Percentiles rank a stretch among this genome's conserved stretches.
Conservation (phyloP, 1,140 invertebrate genomes). For the Carposina sasakii region DNA sequence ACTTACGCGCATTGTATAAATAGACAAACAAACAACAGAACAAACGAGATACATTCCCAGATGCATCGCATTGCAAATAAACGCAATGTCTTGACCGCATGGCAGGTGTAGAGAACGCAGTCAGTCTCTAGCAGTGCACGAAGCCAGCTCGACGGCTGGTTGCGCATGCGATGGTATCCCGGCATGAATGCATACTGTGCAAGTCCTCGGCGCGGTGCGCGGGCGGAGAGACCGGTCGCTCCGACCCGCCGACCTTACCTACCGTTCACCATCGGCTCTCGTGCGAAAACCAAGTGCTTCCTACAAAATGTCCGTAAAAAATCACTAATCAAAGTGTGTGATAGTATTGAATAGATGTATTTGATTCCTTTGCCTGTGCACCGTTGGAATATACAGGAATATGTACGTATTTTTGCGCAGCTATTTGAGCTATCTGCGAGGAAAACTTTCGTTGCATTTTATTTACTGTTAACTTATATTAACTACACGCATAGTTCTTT, state of each 20-base stretch:
- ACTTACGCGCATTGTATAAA: too few species aligned
- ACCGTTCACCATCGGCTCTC: constrained; percentile 53
- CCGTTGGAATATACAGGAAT: constrained; percentile 18
- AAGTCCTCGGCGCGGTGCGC: constrained; percentile 29
- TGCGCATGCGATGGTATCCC: too few species aligned
- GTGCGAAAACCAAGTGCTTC: constrained; percentile 44
- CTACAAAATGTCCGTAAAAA: constrained; percentile 38
- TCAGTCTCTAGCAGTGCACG: constrained; percentile 34
- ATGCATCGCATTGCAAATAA: too few species aligned
- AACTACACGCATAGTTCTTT: too few species aligned
- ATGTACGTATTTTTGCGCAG: constrained; percentile 33
- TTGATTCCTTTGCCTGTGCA: constrained; percentile 17
- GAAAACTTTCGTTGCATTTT: too few species aligned
- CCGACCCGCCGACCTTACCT: constrained; percentile 62
- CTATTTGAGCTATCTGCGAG: too few species aligned
- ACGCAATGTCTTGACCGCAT: too few species aligned
- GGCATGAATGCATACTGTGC: constrained; percentile 11
- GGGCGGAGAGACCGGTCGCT: constrained; percentile 58
- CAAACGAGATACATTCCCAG: too few species aligned
- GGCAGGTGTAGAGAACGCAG: constrained; percentile 27
- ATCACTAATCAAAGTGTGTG: constrained; percentile 30
- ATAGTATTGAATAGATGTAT: constrained; percentile 32
- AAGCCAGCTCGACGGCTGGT: constrained; percentile 21
- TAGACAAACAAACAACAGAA: too few species aligned
- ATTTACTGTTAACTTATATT: too few species aligned